phyloP scores from a whole-genome alignment of 2,888 invertebrate genomes.

The Scaptomyza flava region DNA sequence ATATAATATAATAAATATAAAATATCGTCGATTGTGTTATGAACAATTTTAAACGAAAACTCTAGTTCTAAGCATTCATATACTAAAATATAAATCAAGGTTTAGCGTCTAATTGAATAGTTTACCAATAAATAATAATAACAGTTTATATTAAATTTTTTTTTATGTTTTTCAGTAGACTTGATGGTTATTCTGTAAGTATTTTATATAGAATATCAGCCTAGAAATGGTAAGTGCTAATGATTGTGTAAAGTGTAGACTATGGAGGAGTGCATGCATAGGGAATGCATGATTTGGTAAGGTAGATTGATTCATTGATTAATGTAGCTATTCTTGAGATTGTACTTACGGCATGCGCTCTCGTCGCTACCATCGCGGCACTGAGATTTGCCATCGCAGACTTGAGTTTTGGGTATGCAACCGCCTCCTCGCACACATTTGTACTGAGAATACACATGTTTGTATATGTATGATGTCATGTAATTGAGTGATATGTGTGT shows the following conservation, averaged over 20 bases:
- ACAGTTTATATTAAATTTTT: too few relatives aligned
- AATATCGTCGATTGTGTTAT: neutral
- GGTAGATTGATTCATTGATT: conserved; percentile 7
- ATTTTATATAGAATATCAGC: neutral
- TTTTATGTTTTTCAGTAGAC: neutral
- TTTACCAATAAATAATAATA: too few relatives aligned
- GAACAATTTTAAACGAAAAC: neutral
- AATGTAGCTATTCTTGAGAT: neutral
- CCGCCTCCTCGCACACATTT: conserved; percentile 84
- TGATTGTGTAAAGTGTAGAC: neutral
- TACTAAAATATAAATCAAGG: neutral
- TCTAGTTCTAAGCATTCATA: neutral
- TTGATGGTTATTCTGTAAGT: conserved; percentile 9
- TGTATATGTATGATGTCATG: conserved; percentile 21
- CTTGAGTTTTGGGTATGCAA: conserved; percentile 83
- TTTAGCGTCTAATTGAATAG: too few relatives aligned
- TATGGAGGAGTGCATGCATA: neutral
- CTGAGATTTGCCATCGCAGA: conserved; percentile 86
- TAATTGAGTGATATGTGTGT: conserved; percentile 13
- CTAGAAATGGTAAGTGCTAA: neutral
- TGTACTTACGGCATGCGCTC: conserved; percentile 85
- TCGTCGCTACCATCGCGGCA: conserved; percentile 86
- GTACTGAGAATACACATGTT: conserved; percentile 75
- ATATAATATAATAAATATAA: neutral
- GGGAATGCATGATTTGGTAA: conserved; percentile 13